A percentile compares a stretch with the other conserved stretches of the same genome.
phyloP scores from a whole-genome alignment of 1,140 invertebrate species.

The Tetragnatha versicolor region DNA sequence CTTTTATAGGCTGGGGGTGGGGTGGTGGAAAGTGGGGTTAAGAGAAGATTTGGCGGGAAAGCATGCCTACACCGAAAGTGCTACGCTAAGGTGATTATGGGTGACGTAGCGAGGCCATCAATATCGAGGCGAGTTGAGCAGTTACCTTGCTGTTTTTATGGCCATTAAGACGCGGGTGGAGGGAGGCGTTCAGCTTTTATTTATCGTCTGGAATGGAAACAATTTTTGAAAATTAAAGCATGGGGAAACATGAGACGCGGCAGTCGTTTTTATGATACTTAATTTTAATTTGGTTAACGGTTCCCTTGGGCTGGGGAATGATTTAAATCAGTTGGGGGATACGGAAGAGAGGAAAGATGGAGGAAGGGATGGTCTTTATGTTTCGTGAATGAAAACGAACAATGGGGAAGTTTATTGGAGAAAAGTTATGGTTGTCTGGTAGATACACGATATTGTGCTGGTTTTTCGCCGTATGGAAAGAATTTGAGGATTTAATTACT shows the following conservation, averaged over 20 bases:
- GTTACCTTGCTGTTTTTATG: slow-evolving; percentile 45
- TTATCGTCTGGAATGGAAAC: slow-evolving; percentile 28
- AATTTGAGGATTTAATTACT: too few relatives aligned
- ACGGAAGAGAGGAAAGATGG: not conserved
- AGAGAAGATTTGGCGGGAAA: slow-evolving; percentile 44
- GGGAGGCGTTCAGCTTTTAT: slow-evolving; percentile 34
- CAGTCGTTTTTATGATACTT: slow-evolving; percentile 24
- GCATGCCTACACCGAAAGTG: not conserved
- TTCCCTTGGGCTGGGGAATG: slow-evolving; percentile 11
- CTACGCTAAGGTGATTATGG: slow-evolving; percentile 43
- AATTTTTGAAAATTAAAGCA: slow-evolving; percentile 43
- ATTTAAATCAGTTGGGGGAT: slow-evolving; percentile 36
- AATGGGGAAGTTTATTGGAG: too few relatives aligned
- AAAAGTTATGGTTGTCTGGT: too few relatives aligned
- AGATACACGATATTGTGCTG: too few relatives aligned
- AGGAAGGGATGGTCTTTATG: not conserved
- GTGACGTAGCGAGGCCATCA: slow-evolving; percentile 37
- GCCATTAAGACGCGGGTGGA: slow-evolving; percentile 26
- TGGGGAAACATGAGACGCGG: slow-evolving; percentile 25
- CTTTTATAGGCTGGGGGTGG: slow-evolving; percentile 8
- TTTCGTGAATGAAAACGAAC: too few relatives aligned
- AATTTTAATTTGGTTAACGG: slow-evolving; percentile 49
- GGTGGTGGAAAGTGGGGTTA: not conserved
- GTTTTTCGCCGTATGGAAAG: too few relatives aligned
- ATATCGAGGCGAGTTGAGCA: slow-evolving; percentile 39